Conservation (phyloP, 1,140 invertebrate species). For the Phortica variegata region DNA sequence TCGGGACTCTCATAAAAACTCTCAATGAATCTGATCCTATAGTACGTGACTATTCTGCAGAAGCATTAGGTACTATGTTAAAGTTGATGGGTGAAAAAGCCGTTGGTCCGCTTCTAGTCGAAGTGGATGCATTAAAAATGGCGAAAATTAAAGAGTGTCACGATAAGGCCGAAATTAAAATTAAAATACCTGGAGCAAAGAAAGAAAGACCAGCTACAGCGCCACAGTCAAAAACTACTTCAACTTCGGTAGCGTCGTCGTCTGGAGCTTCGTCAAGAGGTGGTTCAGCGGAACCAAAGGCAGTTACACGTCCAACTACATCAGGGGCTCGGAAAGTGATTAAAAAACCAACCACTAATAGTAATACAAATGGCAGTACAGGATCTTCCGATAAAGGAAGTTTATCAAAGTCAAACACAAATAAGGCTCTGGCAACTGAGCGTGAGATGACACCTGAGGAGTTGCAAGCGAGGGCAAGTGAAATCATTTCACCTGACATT, state of each 20-base stretch:
- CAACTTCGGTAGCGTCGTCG: conserved; percentile 46
- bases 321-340: conserved; percentile 53
- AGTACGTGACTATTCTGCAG: conserved; percentile 82
- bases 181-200: conserved; percentile 67
- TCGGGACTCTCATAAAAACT: conserved; percentile 78
- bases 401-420: conserved; percentile 45
- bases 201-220: conserved; percentile 65
- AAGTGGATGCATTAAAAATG: conserved; percentile 90
- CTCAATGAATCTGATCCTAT: conserved; percentile 77
- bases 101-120: conserved; percentile 80
- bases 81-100: conserved; percentile 92
- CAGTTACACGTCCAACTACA: conserved; percentile 60
- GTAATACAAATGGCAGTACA: conserved; percentile 22
- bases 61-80: conserved; percentile 91
- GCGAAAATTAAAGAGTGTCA: conserved; percentile 93
- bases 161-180: conserved; percentile 85
- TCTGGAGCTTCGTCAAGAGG: conserved; percentile 58
- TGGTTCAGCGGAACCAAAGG: conserved; percentile 61
- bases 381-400: background rate
- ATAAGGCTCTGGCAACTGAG: conserved; percentile 58
- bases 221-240: conserved; percentile 55
- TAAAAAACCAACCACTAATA: conserved; percentile 31
- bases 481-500: conserved; percentile 65
- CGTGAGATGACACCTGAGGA: conserved; percentile 68
- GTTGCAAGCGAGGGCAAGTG: conserved; percentile 68